A percentile compares a stretch with the other conserved stretches of the same genome.
phyloP scores from a whole-genome alignment of 2,797 vertebrate species.

The Hydrolagus colliei region DNA sequence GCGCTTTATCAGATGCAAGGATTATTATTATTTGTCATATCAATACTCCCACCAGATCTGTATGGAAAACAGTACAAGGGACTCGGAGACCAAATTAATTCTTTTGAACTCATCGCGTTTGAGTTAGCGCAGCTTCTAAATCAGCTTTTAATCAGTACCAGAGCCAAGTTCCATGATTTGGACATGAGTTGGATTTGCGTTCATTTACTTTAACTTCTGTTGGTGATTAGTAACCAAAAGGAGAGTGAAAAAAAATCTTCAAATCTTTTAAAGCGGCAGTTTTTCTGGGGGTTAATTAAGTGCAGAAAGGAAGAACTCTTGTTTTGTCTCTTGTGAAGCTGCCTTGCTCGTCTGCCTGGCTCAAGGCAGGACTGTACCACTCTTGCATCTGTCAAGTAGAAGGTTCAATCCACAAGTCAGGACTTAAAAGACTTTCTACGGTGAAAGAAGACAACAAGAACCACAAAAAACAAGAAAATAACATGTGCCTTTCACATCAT shows the following conservation, averaged over 20 bases:
- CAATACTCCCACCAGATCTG: neutral
- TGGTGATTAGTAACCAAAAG: neutral
- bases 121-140: neutral
- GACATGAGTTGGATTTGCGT: conserved; percentile 13
- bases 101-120: neutral
- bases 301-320: conserved; percentile 8
- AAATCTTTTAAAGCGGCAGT: neutral
- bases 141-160: neutral
- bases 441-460: too few species aligned
- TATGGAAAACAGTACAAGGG: conserved; percentile 12
- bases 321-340: conserved; percentile 5
- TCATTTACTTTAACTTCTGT: conserved; percentile 13
- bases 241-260: neutral
- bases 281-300: neutral
- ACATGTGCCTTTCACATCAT: too few species aligned
- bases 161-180: conserved; percentile 6
- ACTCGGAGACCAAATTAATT: neutral
- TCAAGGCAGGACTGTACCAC: too few species aligned
- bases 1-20: too few species aligned
- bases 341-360: too few species aligned
- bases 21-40: neutral
- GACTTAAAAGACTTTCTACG: too few species aligned
- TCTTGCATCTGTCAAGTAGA: too few species aligned
- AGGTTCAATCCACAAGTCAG: too few species aligned
- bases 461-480: too few species aligned